Evolutionary conservation across 2,888 invertebrate species (phyloP).

Genomic region (Chymomyza amoena): DNA sequence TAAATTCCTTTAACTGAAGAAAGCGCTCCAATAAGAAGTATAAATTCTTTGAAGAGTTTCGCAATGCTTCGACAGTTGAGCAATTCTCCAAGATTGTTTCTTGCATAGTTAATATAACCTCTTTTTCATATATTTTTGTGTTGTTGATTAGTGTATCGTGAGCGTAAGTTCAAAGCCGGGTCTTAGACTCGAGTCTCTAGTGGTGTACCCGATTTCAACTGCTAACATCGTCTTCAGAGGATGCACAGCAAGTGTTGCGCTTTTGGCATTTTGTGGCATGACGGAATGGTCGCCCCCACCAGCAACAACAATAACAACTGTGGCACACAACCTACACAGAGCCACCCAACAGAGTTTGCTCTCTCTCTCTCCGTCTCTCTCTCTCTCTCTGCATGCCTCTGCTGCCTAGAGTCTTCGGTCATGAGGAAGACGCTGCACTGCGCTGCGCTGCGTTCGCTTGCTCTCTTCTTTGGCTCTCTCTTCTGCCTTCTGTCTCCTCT

Average conservation of each 20-base stretch:
- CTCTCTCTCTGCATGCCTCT: neutral
- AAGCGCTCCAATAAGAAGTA: too few species aligned
- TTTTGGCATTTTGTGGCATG: conserved; percentile 58
- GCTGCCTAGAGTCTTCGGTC: neutral
- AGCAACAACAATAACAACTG: conserved; percentile 16
- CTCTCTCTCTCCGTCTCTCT: neutral
- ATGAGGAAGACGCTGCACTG: too few species aligned
- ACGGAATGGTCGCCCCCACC: conserved; percentile 40
- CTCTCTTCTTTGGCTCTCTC: neutral
- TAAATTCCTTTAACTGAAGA: too few species aligned
- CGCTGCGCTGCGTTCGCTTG: too few species aligned
- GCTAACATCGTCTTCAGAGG: neutral
- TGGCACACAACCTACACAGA: conserved; percentile 22
- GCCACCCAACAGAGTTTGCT: conserved; percentile 41
- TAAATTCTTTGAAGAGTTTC: too few species aligned
- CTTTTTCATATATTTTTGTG: neutral
- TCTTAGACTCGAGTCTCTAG: neutral
- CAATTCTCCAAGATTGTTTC: too few species aligned
- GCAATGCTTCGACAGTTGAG: too few species aligned
- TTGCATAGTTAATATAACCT: neutral
- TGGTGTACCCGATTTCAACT: neutral
- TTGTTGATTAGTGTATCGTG: neutral
- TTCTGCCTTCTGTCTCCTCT: neutral
- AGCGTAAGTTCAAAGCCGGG: neutral
- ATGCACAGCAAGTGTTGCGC: conserved; percentile 57